A percentile compares a stretch with the other conserved stretches of the same genome.
Evolutionary conservation across 2,797 vertebrate genomes (phyloP).

Genomic region (Dryobates pubescens): DNA sequence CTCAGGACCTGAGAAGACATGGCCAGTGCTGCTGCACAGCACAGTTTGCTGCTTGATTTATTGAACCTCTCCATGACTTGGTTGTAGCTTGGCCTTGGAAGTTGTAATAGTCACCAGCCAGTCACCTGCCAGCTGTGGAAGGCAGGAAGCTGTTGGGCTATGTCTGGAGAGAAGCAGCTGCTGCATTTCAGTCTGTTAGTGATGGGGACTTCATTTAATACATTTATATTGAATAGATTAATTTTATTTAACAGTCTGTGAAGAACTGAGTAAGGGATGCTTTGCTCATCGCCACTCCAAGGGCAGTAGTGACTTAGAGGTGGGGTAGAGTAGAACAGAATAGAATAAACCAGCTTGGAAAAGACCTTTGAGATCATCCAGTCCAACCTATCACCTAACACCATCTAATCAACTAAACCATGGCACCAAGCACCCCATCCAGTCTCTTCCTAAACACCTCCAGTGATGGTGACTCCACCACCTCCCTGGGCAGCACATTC

Average conservation of each 20-base stretch:
- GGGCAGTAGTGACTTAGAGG: background rate
- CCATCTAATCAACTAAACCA: too few relatives aligned
- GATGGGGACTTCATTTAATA: background rate
- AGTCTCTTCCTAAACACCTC: too few relatives aligned
- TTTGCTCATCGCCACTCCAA: background rate
- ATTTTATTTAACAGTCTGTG: background rate
- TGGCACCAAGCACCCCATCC: too few relatives aligned
- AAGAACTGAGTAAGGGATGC: background rate
- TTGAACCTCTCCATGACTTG: background rate
- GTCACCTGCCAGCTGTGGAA: background rate
- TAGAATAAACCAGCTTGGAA: too few relatives aligned
- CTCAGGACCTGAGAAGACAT: background rate
- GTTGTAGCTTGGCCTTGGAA: background rate
- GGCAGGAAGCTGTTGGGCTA: background rate
- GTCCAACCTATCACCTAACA: too few relatives aligned
- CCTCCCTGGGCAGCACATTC: too few relatives aligned
- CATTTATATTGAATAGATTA: background rate
- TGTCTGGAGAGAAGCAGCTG: background rate
- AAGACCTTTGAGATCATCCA: too few relatives aligned
- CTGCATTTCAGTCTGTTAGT: background rate
- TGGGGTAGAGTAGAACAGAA: too few relatives aligned
- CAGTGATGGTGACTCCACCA: too few relatives aligned
- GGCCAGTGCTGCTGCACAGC: background rate
- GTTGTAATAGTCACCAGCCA: background rate
- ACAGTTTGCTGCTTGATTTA: background rate